These are phyloP conservation scores for Mesorhabditis sp. DNA, from an alignment of 2,888 invertebrate species.

Conservation along the genomic window DNA sequence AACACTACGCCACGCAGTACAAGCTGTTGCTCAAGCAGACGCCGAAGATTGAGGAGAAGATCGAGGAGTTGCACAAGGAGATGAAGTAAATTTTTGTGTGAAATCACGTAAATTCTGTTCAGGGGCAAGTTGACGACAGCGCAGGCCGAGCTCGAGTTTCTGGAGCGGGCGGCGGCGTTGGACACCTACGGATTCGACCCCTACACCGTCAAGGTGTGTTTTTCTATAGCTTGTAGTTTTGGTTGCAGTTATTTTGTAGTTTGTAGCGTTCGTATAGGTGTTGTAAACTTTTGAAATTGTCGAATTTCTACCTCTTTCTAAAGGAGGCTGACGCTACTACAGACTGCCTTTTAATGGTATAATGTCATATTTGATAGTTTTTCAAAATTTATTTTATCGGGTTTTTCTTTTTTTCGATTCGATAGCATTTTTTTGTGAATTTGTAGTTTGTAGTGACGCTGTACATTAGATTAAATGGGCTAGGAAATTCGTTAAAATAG, in stretches of 20 bases:
- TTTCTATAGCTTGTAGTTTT: too few relatives aligned
- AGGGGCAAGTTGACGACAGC: conserved; percentile 76
- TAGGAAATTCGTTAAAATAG: too few relatives aligned
- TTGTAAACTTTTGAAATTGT: too few relatives aligned
- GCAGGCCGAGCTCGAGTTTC: conserved; percentile 82
- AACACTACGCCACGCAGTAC: conserved; percentile 81
- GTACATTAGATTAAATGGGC: neutral
- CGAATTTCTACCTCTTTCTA: too few relatives aligned
- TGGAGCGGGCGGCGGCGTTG: conserved; percentile 82
- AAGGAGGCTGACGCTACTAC: too few relatives aligned
- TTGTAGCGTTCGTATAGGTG: too few relatives aligned
- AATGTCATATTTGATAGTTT: too few relatives aligned
- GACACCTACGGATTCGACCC: conserved; percentile 98
- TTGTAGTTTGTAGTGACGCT: neutral
- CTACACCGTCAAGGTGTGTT: conserved; percentile 83
- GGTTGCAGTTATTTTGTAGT: too few relatives aligned
- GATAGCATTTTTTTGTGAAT: conserved; percentile 6
- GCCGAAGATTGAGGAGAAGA: conserved; percentile 82
- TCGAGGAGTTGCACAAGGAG: conserved; percentile 84
- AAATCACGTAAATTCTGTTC: neutral
- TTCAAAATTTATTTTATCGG: too few relatives aligned
- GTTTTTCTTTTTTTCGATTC: conserved; percentile 6
- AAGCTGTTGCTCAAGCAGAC: conserved; percentile 88
- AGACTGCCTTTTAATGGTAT: too few relatives aligned
- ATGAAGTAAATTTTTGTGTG: conserved; percentile 64